A percentile compares a stretch with the other conserved stretches of the same genome.
Conservation (phyloP, 2,888 invertebrate species). For the Andrena camellia region DNA sequence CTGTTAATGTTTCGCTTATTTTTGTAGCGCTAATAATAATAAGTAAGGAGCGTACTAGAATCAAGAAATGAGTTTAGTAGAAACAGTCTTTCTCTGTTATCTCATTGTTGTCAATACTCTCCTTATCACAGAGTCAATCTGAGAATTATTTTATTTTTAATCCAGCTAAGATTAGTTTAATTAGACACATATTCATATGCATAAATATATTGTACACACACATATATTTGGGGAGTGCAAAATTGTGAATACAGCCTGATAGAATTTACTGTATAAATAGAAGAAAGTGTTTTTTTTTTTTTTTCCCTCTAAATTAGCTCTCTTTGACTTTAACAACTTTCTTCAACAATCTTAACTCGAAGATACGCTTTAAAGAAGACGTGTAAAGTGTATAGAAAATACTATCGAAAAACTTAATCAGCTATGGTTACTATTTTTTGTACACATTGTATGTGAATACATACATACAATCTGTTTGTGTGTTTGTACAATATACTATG, state of each 20-base stretch:
- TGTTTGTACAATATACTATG: conserved; percentile 50
- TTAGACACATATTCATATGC: conserved; percentile 46
- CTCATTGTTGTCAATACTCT: conserved; percentile 66
- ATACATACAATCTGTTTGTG: conserved; percentile 19
- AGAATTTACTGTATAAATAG: background rate
- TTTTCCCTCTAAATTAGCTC: no score
- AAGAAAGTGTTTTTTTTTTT: background rate
- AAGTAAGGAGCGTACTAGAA: conserved; percentile 66
- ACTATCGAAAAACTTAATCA: background rate
- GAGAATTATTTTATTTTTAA: conserved; percentile 56
- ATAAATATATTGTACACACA: conserved; percentile 51
- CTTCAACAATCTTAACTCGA: no score
- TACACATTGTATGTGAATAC: background rate
- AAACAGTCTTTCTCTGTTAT: conserved; percentile 64
- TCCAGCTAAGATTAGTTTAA: conserved; percentile 56
- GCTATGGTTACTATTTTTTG: background rate
- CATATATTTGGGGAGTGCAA: background rate
- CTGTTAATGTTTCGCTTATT: conserved; percentile 66
- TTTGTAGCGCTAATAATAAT: conserved; percentile 56
- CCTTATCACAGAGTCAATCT: conserved; percentile 65
- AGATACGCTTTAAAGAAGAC: no score
- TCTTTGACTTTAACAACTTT: no score
- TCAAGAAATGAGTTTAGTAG: conserved; percentile 62
- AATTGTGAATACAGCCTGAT: background rate
- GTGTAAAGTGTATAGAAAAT: no score